Conservation (phyloP, 2,888 invertebrate genomes). For the Eupithecia subumbrata region DNA sequence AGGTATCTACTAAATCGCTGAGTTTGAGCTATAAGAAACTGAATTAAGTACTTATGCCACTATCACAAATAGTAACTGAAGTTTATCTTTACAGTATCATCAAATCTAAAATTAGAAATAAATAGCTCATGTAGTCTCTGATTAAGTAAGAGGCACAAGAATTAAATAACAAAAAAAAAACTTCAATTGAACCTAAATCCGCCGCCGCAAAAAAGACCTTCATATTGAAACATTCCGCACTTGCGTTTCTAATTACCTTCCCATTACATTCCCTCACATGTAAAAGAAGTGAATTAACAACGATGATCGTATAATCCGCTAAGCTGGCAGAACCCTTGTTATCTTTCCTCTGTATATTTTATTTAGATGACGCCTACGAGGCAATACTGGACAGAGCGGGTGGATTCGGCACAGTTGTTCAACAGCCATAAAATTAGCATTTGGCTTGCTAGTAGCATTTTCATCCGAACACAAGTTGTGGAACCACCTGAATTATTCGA, state of each 20-base stretch:
- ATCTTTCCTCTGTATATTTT: slow-evolving; percentile 71
- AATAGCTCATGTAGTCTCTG: no score
- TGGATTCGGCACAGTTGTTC: slow-evolving; percentile 81
- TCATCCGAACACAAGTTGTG: slow-evolving; percentile 73
- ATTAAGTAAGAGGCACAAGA: no score
- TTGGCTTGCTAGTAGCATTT: slow-evolving; percentile 79
- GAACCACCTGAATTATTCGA: slow-evolving; percentile 78
- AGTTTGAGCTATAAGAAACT: not conserved
- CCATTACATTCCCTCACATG: slow-evolving; percentile 31
- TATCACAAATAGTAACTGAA: not conserved
- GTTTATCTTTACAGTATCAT: not conserved
- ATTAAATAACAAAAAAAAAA: no score
- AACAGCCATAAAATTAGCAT: slow-evolving; percentile 85
- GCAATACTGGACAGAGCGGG: slow-evolving; percentile 76
- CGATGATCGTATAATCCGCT: slow-evolving; percentile 51
- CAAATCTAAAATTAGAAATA: not conserved
- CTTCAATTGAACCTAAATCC: not conserved
- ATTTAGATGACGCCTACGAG: slow-evolving; percentile 78
- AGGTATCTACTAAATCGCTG: not conserved
- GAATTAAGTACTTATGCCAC: not conserved
- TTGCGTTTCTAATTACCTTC: slow-evolving; percentile 15
- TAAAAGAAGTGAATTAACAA: slow-evolving; percentile 44
- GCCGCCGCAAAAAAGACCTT: not conserved
- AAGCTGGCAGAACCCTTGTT: slow-evolving; percentile 60
- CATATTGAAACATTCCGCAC: slow-evolving; percentile 16